Conservation (phyloP, 2,888 invertebrate species). For the Lamellibrachia satsuma region DNA sequence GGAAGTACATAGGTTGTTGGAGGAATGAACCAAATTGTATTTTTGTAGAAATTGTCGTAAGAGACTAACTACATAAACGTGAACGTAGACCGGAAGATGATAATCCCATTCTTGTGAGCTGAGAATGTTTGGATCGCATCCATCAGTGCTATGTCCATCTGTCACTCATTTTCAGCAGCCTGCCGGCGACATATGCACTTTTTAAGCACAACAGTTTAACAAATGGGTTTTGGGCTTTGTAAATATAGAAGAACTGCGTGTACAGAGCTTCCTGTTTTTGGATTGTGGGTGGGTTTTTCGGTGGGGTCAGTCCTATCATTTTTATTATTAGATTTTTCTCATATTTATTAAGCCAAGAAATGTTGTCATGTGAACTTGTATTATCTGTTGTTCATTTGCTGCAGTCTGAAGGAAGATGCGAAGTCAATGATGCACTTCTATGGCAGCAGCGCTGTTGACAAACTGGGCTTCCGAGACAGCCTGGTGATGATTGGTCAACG, state of each 20-base stretch:
- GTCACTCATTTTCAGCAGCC: background rate
- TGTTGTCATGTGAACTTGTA: background rate
- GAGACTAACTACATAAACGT: no score
- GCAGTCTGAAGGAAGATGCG: conserved; percentile 57
- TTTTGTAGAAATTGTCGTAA: background rate
- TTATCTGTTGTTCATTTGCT: conserved; percentile 25
- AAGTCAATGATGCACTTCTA: conserved; percentile 54
- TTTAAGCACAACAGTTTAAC: background rate
- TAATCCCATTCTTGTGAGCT: background rate
- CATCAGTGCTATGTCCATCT: background rate
- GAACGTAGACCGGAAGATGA: background rate
- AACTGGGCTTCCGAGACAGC: conserved; percentile 58
- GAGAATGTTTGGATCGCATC: background rate
- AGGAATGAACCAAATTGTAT: background rate
- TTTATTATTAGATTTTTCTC: background rate
- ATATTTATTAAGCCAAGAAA: no score
- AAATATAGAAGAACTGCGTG: no score
- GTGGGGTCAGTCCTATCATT: background rate
- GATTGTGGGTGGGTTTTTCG: no score
- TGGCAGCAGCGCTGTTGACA: conserved; percentile 56
- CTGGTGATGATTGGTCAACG: conserved; percentile 64
- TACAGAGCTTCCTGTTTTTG: no score
- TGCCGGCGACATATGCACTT: background rate
- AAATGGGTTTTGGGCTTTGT: no score
- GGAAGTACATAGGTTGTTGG: background rate